A percentile compares a stretch with the other conserved stretches of the same genome.
These are phyloP conservation scores for Teinopalpus imperialis DNA, from an alignment of 2,888 invertebrate species.

Conservation along the genomic window DNA sequence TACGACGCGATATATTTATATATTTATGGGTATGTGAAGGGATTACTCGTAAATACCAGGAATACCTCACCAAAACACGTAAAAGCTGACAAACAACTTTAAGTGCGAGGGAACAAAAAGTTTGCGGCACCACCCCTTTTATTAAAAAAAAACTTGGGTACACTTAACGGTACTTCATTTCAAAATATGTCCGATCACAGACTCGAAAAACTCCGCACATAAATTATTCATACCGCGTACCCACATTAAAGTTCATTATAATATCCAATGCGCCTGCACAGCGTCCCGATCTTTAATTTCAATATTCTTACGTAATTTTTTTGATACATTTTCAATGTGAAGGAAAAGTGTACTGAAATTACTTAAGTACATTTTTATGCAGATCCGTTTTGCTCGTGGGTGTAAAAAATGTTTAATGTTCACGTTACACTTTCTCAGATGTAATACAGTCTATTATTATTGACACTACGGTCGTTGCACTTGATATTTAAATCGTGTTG, in stretches of 20 bases:
- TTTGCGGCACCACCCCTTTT: constrained; percentile 21
- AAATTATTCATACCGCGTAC: constrained; percentile 49
- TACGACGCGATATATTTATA: no score
- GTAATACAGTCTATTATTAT: no score
- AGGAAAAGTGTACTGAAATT: constrained; percentile 17
- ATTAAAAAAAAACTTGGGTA: constrained; percentile 12
- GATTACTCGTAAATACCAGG: constrained; percentile 5
- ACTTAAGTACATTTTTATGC: constrained; percentile 20
- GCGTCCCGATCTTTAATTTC: constrained; percentile 36
- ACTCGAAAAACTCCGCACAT: constrained; percentile 31
- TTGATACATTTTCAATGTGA: constrained; percentile 25
- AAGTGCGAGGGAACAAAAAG: constrained; percentile 18
- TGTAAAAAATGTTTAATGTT: constrained; percentile 16
- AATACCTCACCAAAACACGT: constrained; percentile 10
- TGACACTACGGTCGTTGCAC: no score
- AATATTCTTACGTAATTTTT: constrained; percentile 33
- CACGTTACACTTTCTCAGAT: constrained; percentile 21
- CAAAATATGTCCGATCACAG: constrained; percentile 22
- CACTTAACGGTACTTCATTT: constrained; percentile 22
- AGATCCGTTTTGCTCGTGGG: constrained; percentile 17
- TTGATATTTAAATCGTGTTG: no score
- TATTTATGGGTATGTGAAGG: constrained; percentile 5
- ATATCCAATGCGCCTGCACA: constrained; percentile 39
- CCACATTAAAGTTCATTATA: constrained; percentile 52
- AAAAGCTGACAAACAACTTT: constrained; percentile 23